A percentile compares a stretch with the other conserved stretches of the same genome.
Evolutionary conservation across 92 coral and sea anemone genomes (phyloP).

Genomic region (Plumapathes pennacea): DNA sequence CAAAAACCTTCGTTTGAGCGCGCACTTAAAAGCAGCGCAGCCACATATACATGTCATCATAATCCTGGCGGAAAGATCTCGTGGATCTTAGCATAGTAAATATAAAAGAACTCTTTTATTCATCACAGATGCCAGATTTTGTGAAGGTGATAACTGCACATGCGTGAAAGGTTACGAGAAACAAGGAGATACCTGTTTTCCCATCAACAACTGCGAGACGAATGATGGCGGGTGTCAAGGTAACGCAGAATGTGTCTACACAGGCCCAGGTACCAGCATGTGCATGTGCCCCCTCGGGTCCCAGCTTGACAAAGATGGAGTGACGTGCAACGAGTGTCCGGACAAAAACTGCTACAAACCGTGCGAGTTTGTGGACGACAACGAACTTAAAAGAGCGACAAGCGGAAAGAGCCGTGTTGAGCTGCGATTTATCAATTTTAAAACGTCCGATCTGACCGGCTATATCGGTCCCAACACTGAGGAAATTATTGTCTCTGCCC

Average conservation of each 20-base stretch:
- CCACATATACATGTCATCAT: too few relatives aligned
- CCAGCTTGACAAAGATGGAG: slow-evolving; percentile 27
- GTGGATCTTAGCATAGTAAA: too few relatives aligned
- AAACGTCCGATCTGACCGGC: slow-evolving; percentile 15
- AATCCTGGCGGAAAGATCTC: too few relatives aligned
- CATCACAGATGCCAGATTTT: slow-evolving; percentile 26
- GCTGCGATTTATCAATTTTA: slow-evolving; percentile 17
- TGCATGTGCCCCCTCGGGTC: slow-evolving; percentile 44
- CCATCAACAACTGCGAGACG: slow-evolving; percentile 51
- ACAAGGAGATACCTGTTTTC: slow-evolving; percentile 36
- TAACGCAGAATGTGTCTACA: slow-evolving; percentile 52
- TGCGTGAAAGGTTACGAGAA: slow-evolving; percentile 42
- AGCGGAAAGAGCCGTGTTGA: slow-evolving; percentile 9
- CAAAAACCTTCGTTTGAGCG: too few relatives aligned
- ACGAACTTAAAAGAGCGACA: slow-evolving; percentile 4
- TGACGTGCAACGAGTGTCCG: slow-evolving; percentile 20
- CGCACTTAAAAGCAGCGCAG: too few relatives aligned
- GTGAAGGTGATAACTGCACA: slow-evolving; percentile 7
- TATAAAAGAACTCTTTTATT: background rate
- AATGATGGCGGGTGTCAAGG: slow-evolving; percentile 43
- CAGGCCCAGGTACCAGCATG: slow-evolving; percentile 48
- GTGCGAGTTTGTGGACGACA: slow-evolving; percentile 31
- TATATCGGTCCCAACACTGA: slow-evolving; percentile 3
- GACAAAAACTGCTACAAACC: slow-evolving; percentile 37
- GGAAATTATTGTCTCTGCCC: slow-evolving; percentile 28